Conservation (phyloP, 2,888 invertebrate genomes). For the Lasioglossum villosulum region DNA sequence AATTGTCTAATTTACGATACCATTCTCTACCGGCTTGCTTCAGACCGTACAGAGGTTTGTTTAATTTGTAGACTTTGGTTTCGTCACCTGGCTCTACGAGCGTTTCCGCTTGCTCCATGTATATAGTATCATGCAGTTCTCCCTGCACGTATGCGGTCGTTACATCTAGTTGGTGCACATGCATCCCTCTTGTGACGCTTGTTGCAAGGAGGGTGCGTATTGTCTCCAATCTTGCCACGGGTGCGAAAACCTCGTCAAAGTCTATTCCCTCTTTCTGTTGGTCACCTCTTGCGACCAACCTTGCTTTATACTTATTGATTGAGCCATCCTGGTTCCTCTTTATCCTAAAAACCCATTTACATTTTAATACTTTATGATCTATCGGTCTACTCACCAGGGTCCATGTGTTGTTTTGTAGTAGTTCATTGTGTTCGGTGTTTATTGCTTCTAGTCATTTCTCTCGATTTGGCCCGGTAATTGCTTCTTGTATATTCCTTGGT, state of each 20-base stretch:
- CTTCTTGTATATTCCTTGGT: too few species aligned
- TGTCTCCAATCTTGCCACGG: not conserved
- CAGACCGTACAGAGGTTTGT: conserved; percentile 26
- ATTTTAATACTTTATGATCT: not conserved
- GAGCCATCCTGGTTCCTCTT: not conserved
- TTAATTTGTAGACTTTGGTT: conserved; percentile 13
- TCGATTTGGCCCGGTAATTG: too few species aligned
- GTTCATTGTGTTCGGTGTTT: not conserved
- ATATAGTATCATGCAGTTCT: not conserved
- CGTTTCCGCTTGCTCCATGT: not conserved
- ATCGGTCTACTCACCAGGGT: not conserved
- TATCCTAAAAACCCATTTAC: not conserved
- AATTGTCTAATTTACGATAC: conserved; percentile 38
- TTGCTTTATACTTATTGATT: not conserved
- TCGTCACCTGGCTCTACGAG: not conserved
- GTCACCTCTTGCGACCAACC: not conserved
- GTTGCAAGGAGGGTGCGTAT: too few species aligned
- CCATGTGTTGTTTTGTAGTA: not conserved
- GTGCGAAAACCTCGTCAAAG: not conserved
- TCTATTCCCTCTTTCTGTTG: conserved; percentile 31
- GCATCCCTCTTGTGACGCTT: not conserved
- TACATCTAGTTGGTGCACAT: conserved; percentile 8
- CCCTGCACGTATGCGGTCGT: conserved; percentile 2
- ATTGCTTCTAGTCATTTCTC: not conserved
- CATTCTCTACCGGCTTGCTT: conserved; percentile 35